Percentiles rank a stretch among this genome's conserved stretches.
Conservation (phyloP, 2,888 invertebrate genomes). For the Aphodius sticticus region DNA sequence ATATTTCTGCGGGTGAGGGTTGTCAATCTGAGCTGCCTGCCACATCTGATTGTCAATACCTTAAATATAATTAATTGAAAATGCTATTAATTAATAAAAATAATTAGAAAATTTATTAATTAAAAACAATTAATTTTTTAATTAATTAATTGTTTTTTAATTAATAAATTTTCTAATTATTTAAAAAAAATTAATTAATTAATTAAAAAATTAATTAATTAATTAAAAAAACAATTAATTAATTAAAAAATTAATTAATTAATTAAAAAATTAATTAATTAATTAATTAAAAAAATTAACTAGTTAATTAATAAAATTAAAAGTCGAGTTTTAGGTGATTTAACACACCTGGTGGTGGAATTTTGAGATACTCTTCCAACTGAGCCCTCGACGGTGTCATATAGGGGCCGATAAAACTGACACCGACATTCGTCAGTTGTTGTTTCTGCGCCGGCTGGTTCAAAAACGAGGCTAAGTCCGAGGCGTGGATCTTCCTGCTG, state of each 20-base stretch:
- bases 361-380: constrained; percentile 87
- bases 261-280: too few species aligned
- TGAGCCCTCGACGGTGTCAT: constrained; percentile 80
- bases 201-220: too few species aligned
- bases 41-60: constrained; percentile 94
- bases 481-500: constrained; percentile 75
- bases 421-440: constrained; percentile 77
- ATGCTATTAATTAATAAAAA: constrained; percentile 41
- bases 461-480: constrained; percentile 75
- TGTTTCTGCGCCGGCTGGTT: constrained; percentile 75
- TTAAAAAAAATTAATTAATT: too few species aligned
- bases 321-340: neutral
- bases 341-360: constrained; percentile 77
- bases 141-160: too few species aligned
- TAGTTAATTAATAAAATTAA: too few species aligned
- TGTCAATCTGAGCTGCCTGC: constrained; percentile 95
- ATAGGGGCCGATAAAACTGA: constrained; percentile 75
- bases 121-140: too few species aligned
- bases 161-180: too few species aligned
- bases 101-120: neutral
- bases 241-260: too few species aligned
- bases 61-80: constrained; percentile 47
- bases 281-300: too few species aligned
- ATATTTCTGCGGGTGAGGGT: constrained; percentile 89
- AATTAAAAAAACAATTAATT: too few species aligned